phyloP scores from a whole-genome alignment of 1,140 invertebrate genomes.

The Papilio polytes region DNA sequence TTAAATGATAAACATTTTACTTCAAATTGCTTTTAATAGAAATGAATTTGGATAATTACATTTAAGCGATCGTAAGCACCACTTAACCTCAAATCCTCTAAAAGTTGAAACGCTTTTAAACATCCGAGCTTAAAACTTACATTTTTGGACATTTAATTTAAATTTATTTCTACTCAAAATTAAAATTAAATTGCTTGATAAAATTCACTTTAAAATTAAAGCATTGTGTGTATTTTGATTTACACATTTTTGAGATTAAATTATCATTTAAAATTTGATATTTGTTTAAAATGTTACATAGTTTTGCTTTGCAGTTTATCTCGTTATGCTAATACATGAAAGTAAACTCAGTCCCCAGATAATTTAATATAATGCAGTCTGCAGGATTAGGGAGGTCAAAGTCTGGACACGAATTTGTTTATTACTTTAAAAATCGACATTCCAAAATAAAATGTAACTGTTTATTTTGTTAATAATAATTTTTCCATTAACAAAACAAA shows the following conservation, averaged over 20 bases:
- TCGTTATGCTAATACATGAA: neutral
- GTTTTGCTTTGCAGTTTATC: neutral
- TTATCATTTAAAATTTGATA: neutral
- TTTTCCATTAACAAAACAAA: too few species aligned
- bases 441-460: too few species aligned
- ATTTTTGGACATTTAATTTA: slow-evolving; percentile 10
- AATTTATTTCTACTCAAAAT: slow-evolving; percentile 3
- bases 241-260: too few species aligned
- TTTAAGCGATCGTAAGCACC: slow-evolving; percentile 5
- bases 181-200: neutral
- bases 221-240: too few species aligned
- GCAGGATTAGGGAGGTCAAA: slow-evolving; percentile 5
- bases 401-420: neutral
- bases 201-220: neutral
- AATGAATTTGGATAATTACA: slow-evolving; percentile 19
- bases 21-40: slow-evolving; percentile 18
- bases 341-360: slow-evolving; percentile 14
- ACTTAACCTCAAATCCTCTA: slow-evolving; percentile 17
- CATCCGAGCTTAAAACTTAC: slow-evolving; percentile 1
- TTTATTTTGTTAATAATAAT: too few species aligned
- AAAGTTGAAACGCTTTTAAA: slow-evolving; percentile 18
- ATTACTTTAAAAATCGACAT: too few species aligned
- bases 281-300: slow-evolving; percentile 1
- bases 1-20: slow-evolving; percentile 23
- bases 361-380: slow-evolving; percentile 18